Base-by-base conservation (phyloP, 2,113 vertebrate species). In the Numenius arquata region DNA sequence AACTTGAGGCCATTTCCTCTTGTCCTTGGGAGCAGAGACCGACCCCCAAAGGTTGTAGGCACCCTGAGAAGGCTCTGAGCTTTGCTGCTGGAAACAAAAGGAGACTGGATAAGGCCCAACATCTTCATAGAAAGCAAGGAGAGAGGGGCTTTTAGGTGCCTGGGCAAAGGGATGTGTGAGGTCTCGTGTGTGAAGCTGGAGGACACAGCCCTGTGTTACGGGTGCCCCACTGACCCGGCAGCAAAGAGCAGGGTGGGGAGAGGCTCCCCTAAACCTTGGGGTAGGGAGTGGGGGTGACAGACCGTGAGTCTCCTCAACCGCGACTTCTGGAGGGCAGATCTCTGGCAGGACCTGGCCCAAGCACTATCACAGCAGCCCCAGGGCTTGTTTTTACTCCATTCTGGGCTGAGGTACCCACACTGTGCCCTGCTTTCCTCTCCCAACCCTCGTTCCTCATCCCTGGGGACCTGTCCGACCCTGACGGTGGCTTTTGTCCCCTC, bases 321-420 rank as follows among this genome's bases (percentile, higher is more conserved):
- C 2, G 2, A 10, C 47, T 80, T 68, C 36, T 41, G 68, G 53
- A 55, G 45, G 34, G 45, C 27, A 68, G 22, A n/a, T 29, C 2
- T 0, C 40, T 55, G 71, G 55, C 30, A 20, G 71, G 29, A 20
- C 23, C 40, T 30, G 58, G 6, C 56, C 9, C 0, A 1, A 70
- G 53, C 16, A 5, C 66, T 4, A 3, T 2, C 19, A 5, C 36
- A 48, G 1, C 30, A 71, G 6, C 22, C 16, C 13, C 9, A 22
- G 65, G 72, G 22, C 56, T 63, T 32, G 48, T 9, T 27, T 36
- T 62, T 76, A 21, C 16, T 8, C 47, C 50, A 25, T 5, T 27
- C 16, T 1, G 22, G 25, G 32, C 61, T 8, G 36, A 19, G 12
- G 53, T 5, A 20, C 5, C 66, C 0, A 2, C 1, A 11, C 45